Percentiles rank a stretch among this genome's conserved stretches.
These are phyloP conservation scores for Aeoliscus strigatus DNA, from an alignment of 2,797 vertebrate genomes.

Conservation along the genomic window DNA sequence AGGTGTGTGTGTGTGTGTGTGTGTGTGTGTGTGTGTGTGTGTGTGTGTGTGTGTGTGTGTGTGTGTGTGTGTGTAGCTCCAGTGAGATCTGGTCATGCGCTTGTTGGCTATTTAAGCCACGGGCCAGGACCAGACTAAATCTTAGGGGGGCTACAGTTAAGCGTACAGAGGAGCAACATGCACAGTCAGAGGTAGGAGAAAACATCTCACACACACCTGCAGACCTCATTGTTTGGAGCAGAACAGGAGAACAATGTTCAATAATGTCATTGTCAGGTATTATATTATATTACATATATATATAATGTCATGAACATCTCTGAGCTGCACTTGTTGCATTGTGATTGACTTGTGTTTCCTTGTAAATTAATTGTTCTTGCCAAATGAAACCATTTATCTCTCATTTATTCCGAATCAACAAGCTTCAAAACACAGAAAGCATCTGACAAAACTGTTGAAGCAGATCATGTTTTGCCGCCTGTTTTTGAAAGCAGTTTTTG, in stretches of 20 bases:
- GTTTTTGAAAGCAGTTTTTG: constrained; percentile 48
- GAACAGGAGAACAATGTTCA: background rate
- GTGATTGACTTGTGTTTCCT: constrained; percentile 3
- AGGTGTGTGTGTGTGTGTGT: constrained; percentile 46
- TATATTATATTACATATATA: too few species aligned
- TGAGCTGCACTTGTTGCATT: background rate
- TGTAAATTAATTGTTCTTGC: constrained; percentile 33
- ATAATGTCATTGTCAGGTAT: background rate
- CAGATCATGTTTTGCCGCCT: constrained; percentile 24
- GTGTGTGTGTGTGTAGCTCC: constrained; percentile 18
- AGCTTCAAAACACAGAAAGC: constrained; percentile 37
- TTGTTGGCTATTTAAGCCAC: constrained; percentile 62
- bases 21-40: constrained; percentile 21
- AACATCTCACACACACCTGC: background rate
- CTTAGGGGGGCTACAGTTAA: constrained; percentile 50
- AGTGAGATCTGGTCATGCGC: constrained; percentile 58
- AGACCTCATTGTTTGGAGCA: too few species aligned
- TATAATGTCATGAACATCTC: too few species aligned
- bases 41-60: constrained; percentile 16
- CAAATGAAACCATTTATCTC: constrained; percentile 21
- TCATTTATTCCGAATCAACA: constrained; percentile 31
- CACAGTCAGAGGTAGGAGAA: constrained; percentile 59
- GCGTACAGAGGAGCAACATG: constrained; percentile 61
- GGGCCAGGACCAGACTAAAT: constrained; percentile 35
- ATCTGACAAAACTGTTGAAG: constrained; percentile 27